Evolutionary conservation across 2,888 invertebrate species (phyloP).

Genomic region (Neria commutata): DNA sequence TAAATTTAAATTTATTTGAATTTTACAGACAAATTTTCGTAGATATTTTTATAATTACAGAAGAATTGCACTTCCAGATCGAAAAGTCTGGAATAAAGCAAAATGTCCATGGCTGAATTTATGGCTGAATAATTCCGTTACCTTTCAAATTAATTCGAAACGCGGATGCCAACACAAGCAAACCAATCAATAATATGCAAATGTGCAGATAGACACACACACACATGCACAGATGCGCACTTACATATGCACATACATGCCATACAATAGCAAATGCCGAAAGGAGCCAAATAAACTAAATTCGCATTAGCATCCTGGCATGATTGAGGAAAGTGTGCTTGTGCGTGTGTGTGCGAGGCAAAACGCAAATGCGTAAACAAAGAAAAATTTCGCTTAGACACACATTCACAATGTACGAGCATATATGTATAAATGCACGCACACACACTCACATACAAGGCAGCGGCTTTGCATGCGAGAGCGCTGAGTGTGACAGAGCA

Average conservation of each 20-base stretch:
- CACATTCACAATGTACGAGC: conserved; percentile 23
- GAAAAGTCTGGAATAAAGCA: no score
- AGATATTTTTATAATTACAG: no score
- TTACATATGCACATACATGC: conserved; percentile 21
- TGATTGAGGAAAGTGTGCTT: background rate
- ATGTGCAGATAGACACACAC: conserved; percentile 30
- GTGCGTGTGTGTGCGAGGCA: background rate
- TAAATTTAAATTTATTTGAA: no score
- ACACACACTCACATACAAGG: conserved; percentile 49
- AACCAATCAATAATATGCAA: conserved; percentile 49
- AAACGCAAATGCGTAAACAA: conserved; percentile 14
- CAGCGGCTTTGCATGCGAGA: background rate
- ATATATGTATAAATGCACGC: conserved; percentile 38
- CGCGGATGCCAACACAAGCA: conserved; percentile 2
- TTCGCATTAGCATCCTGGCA: conserved; percentile 52
- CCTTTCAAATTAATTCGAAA: background rate
- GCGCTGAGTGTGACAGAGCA: conserved; percentile 46
- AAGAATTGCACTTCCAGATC: no score
- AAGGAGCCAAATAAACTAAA: conserved; percentile 47
- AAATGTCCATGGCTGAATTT: no score
- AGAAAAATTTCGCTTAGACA: conserved; percentile 21
- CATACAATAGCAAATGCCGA: conserved; percentile 39
- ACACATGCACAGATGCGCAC: conserved; percentile 10
- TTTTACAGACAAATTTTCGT: no score
- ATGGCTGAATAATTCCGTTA: no score